A percentile compares a stretch with the other conserved stretches of the same genome.
Conservation (phyloP, 1,140 invertebrate species). For the Drosophila sp. region DNA sequence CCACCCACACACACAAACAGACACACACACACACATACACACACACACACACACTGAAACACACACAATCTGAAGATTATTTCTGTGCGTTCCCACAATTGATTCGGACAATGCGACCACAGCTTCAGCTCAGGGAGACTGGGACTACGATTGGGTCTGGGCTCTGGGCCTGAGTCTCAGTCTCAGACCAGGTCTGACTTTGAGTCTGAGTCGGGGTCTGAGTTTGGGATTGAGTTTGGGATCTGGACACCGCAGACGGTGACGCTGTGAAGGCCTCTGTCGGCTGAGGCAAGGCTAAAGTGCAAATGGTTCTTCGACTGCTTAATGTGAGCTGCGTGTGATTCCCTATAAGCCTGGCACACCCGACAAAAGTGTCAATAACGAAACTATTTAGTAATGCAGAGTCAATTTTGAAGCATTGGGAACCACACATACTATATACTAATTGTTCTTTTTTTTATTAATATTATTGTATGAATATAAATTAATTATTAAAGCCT, state of each 20-base stretch:
- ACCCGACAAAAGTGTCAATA: constrained; percentile 23
- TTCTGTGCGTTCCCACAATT: constrained; percentile 78
- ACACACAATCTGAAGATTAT: constrained; percentile 58
- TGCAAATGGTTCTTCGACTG: constrained; percentile 62
- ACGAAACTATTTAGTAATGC: not conserved
- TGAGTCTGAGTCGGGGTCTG: not conserved
- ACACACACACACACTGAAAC: constrained; percentile 11
- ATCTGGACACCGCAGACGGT: constrained; percentile 10
- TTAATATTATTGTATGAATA: no score
- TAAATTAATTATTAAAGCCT: no score
- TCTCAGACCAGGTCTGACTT: no score
- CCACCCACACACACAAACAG: constrained; percentile 53
- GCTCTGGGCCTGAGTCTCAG: constrained; percentile 4
- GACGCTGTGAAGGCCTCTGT: constrained; percentile 9
- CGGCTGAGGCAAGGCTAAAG: constrained; percentile 49
- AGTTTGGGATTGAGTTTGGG: not conserved
- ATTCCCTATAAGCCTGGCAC: constrained; percentile 4
- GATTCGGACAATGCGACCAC: constrained; percentile 76
- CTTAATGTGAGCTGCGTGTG: constrained; percentile 29
- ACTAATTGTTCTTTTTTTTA: no score
- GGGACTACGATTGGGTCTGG: not conserved
- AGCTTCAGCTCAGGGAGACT: constrained; percentile 40
- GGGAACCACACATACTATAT: no score
- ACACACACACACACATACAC: constrained; percentile 57
- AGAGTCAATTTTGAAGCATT: no score